A percentile compares a stretch with the other conserved stretches of the same genome.
Conservation (phyloP, 2,888 invertebrate genomes). For the Esperia sulphurella region DNA sequence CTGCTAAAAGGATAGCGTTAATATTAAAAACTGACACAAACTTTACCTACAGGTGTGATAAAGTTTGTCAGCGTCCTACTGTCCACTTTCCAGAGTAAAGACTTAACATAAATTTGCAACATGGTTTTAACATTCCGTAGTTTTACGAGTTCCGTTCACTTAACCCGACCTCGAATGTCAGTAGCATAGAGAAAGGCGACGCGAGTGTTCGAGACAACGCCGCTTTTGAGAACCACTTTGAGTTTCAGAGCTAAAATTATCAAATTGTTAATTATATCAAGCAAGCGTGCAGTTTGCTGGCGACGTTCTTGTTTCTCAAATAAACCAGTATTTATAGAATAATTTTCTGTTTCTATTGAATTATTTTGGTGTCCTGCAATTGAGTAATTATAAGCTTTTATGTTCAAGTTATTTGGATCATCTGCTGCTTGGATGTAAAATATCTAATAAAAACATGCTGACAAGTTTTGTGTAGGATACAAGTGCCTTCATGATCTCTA, state of each 20-base stretch:
- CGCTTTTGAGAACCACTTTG: conserved; percentile 28
- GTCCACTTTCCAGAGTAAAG: background rate
- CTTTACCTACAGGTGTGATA: too few species aligned
- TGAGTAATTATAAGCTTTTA: too few species aligned
- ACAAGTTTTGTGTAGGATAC: too few species aligned
- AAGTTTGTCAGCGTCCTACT: too few species aligned
- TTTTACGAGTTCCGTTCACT: background rate
- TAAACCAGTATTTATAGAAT: background rate
- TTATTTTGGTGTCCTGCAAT: too few species aligned
- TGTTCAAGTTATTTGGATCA: too few species aligned
- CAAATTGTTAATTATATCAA: conserved; percentile 41
- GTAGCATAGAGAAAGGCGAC: conserved; percentile 9
- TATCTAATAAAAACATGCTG: too few species aligned
- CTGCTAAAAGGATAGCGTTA: too few species aligned
- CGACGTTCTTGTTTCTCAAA: background rate
- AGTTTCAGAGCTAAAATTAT: conserved; percentile 26
- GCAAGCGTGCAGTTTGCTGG: background rate
- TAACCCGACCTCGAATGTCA: conserved; percentile 14
- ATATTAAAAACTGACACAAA: too few species aligned
- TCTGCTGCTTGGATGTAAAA: too few species aligned
- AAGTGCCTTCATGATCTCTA: too few species aligned
- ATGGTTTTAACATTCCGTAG: background rate
- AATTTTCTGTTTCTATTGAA: background rate
- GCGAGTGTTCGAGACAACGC: conserved; percentile 26
- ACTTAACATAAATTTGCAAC: too few species aligned